A percentile compares a stretch with the other conserved stretches of the same genome.
Conservation (phyloP, 1,140 invertebrate genomes). For the Geopemphigus sp. region DNA sequence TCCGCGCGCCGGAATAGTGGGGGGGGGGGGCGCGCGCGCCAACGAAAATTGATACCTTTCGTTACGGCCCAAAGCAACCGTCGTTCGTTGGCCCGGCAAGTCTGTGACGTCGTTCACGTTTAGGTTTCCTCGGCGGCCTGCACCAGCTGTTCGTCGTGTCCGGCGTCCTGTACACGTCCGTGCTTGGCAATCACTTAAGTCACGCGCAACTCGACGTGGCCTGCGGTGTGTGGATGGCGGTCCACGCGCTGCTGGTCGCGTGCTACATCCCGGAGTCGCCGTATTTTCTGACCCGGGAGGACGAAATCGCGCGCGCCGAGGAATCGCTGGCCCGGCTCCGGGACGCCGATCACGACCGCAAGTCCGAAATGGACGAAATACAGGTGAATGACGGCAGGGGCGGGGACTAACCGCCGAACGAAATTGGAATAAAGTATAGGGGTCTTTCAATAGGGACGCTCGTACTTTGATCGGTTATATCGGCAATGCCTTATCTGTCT, state of each 20-base stretch:
- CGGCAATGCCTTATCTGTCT: no score
- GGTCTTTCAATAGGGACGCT: no score
- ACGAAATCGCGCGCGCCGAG: slow-evolving; percentile 50
- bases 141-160: slow-evolving; percentile 58
- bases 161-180: slow-evolving; percentile 57
- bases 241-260: slow-evolving; percentile 58
- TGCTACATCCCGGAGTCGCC: slow-evolving; percentile 59
- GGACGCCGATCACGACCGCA: slow-evolving; percentile 24
- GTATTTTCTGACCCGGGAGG: slow-evolving; percentile 53
- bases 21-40: no score
- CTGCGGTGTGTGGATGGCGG: slow-evolving; percentile 55
- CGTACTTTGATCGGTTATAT: no score
- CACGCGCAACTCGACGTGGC: slow-evolving; percentile 28
- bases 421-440: no score
- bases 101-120: slow-evolving; percentile 42
- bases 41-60: no score
- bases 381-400: not conserved
- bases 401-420: no score
- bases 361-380: slow-evolving; percentile 35
- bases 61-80: no score
- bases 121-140: slow-evolving; percentile 60
- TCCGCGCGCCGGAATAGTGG: no score
- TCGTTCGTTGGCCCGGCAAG: no score
- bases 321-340: slow-evolving; percentile 54
- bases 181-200: slow-evolving; percentile 52